A percentile compares a stretch with the other conserved stretches of the same genome.
Evolutionary conservation across 1,140 invertebrate species (phyloP).

Genomic region (Geopemphigus sp.): DNA sequence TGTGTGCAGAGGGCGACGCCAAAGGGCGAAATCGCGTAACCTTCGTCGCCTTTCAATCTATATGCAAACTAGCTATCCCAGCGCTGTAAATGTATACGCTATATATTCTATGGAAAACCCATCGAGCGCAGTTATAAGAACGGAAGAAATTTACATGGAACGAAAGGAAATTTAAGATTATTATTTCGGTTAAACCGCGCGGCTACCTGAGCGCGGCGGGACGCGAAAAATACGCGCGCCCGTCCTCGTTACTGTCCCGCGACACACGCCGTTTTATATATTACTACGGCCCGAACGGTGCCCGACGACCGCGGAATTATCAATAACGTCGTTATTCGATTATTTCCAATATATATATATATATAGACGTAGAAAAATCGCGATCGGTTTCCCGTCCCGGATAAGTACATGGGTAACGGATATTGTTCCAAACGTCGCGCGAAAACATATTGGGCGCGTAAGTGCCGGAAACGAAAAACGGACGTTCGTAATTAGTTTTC

Average conservation of each 20-base stretch:
- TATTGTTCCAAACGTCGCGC: no score
- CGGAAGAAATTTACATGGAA: constrained; percentile 43
- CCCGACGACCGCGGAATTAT: no score
- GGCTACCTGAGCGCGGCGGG: not conserved
- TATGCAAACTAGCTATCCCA: constrained; percentile 36
- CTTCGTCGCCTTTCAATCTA: constrained; percentile 46
- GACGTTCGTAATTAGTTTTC: no score
- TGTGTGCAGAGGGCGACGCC: constrained; percentile 52
- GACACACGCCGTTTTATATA: no score
- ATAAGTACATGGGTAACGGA: no score
- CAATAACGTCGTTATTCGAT: no score
- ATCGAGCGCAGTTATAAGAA: constrained; percentile 47
- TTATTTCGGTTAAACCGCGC: not conserved
- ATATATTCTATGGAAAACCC: constrained; percentile 42
- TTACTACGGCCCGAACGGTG: no score
- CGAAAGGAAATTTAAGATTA: constrained; percentile 36
- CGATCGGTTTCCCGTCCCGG: no score
- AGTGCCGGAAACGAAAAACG: no score
- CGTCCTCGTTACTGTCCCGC: not conserved
- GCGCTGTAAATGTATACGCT: not conserved
- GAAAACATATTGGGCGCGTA: no score
- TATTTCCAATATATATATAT: no score
- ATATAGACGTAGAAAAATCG: no score
- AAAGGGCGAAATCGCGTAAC: constrained; percentile 51
- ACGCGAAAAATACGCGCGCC: not conserved